phyloP scores from a whole-genome alignment of 1,140 invertebrate species.

The Archivesica marissinica region DNA sequence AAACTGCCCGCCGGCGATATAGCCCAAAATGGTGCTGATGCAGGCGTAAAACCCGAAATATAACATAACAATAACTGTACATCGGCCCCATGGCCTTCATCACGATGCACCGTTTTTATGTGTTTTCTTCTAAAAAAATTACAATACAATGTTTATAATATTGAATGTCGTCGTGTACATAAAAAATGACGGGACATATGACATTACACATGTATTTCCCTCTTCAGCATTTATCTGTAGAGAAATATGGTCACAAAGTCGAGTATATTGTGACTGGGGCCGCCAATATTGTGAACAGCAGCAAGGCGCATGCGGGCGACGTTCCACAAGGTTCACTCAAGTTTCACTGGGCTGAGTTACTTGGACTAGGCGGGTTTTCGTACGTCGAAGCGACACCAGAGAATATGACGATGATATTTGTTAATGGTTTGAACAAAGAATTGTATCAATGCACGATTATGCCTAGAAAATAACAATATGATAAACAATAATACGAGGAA shows the following conservation, averaged over 20 bases:
- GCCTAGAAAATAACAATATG: slow-evolving; percentile 71
- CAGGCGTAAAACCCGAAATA: too few species aligned
- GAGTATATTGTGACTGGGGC: slow-evolving; percentile 83
- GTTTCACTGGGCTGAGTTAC: slow-evolving; percentile 82
- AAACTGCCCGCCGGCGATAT: too few species aligned
- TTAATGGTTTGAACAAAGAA: slow-evolving; percentile 72
- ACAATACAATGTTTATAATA: too few species aligned
- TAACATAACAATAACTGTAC: too few species aligned
- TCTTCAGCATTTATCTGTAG: slow-evolving; percentile 78
- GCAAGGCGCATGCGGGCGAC: slow-evolving; percentile 72
- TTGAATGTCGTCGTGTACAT: too few species aligned
- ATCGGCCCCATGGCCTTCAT: too few species aligned
- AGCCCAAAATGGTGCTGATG: too few species aligned
- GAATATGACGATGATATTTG: slow-evolving; percentile 82
- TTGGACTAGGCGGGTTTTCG: slow-evolving; percentile 81
- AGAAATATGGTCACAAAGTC: slow-evolving; percentile 68
- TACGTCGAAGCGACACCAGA: slow-evolving; percentile 75
- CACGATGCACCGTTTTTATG: too few species aligned
- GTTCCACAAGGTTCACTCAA: slow-evolving; percentile 79
- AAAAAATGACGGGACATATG: too few species aligned
- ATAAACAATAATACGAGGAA: too few species aligned
- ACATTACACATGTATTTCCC: neutral
- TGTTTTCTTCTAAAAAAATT: too few species aligned
- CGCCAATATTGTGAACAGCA: slow-evolving; percentile 82
- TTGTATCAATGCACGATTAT: slow-evolving; percentile 72